Evolutionary conservation across 2,797 vertebrate species (phyloP).

Genomic region (Leptoclinus maculatus): DNA sequence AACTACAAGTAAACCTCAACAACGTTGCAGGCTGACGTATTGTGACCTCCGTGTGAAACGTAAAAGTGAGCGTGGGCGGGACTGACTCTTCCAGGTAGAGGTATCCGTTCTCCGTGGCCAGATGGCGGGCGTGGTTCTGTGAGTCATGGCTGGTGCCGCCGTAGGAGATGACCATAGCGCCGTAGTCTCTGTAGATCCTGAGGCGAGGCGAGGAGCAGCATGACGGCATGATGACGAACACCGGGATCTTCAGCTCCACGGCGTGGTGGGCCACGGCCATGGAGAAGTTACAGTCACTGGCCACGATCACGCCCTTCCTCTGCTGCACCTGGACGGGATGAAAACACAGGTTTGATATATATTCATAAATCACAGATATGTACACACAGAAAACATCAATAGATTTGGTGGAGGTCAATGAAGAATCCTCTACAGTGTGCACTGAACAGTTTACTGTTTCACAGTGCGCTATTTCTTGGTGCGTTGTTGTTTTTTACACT

Average conservation of each 20-base stretch:
- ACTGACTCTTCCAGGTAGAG: conserved; percentile 93
- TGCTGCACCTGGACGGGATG: conserved; percentile 86
- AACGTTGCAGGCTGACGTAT: background rate
- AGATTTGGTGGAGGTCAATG: background rate
- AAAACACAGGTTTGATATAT: background rate
- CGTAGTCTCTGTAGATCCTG: conserved; percentile 89
- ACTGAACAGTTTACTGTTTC: background rate
- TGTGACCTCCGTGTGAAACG: background rate
- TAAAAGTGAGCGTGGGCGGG: background rate
- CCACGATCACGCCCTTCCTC: conserved; percentile 92
- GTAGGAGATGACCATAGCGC: conserved; percentile 91
- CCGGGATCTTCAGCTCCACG: conserved; percentile 86
- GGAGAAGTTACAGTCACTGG: conserved; percentile 91
- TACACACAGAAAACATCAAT: background rate
- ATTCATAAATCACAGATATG: background rate
- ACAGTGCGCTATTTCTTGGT: background rate
- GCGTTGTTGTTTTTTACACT: background rate
- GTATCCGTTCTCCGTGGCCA: conserved; percentile 90
- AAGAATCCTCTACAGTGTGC: background rate
- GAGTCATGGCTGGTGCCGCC: conserved; percentile 85
- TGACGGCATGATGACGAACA: conserved; percentile 89
- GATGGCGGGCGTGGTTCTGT: conserved; percentile 84
- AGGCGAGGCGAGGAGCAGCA: conserved; percentile 83
- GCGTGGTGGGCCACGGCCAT: conserved; percentile 92
- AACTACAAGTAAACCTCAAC: background rate